Evolutionary conservation across 1,140 invertebrate species (phyloP), one percentile per base, ranked within the genome.

Genomic region (Linepithema humile): DNA sequence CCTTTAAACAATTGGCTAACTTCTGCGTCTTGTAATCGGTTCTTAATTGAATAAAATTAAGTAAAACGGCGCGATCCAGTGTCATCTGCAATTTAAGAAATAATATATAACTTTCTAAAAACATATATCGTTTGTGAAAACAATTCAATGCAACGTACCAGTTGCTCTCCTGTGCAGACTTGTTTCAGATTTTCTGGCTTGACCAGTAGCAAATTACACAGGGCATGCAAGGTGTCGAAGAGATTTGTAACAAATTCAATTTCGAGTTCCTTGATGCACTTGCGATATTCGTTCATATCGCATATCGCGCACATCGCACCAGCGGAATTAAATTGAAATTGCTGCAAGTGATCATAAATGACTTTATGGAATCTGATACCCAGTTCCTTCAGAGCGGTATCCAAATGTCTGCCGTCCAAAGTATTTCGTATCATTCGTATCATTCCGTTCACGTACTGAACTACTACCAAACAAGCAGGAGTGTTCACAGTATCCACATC

Each of bases 251-350:
- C 97, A 38, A 98, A 93, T 0, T 97, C 95, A 40, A 97, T 96
- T 78, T 96, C 95, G 90, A 98, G 95, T 88, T 96, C 95, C 87
- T 97, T 96, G 10, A 97, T 96, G 95, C 96, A 98, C 92, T 96
- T 98, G 40, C 98, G 95, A 93, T 98, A 98, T 93, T 99, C 99
- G 92, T 99, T 99, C 70, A 99, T 97, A 95, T 99, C 99, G 95
- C 98, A 99, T 84, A 99, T 99, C 1, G 98, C 98, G 92, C 98
- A 97, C 98, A 99, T 99, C 2, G 98, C 99, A 75, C 98, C 99
- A 80, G 98, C 96, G 23, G 98, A 98, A 95, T 98, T 99, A 91
- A 99, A 99, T 91, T 98, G 98, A 95, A 98, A 99, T 89, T 98
- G 97, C 87, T 98, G 97, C 53, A 99, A 95, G 94, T 99, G 99